Base-by-base conservation (phyloP, 2,797 vertebrate species). In the Rhinichthys osculus region DNA sequence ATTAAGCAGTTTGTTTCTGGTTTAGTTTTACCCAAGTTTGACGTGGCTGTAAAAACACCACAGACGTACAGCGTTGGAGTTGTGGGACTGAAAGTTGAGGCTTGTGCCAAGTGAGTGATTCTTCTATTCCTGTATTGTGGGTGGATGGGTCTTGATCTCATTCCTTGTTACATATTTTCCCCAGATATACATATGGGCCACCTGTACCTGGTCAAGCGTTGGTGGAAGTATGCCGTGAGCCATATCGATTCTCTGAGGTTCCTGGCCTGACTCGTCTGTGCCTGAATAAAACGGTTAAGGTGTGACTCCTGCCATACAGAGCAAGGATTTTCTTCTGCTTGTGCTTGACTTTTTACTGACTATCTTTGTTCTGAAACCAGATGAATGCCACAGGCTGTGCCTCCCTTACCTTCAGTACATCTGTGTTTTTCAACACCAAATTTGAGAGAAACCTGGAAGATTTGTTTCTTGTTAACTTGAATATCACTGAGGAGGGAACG, bases 401-500 rank as follows among this genome's bases (percentile, higher is more conserved):
- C 38, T 19, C 50, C 13, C 4, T 42, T 50, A 47, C 8, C 3
- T 42, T 89, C 33, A 88, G 44, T 30, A 81, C 81, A 16, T 67
- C 86, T 23, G 4, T 2, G n/a, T 86, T 88, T 14, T 73, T 73
- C 1, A 62, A 70, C 21, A 64, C 86, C 42, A 21, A 79, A 33
- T 40, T 70, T 66, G 78, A 86, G 64, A 35, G 1, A 14, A 7
- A n/a, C 67, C 5, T 87, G 5, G 2, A 57, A 8, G 0, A 84
- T 21, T 1, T 0, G 1, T 35, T 89, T 50, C 19, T 13, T 11
- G 27, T 76, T 47, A 52, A 13, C n/a, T 44, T 42, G 38, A 89
- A 40, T 21, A n/a, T 87, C 30, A 80, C 66, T 47, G 88, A 89
- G 59, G 86, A 87, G 72, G 88, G 84, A 72, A 89, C 88, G 17